Conservation (phyloP, 2,888 invertebrate genomes). For the Fragum whitleyi region DNA sequence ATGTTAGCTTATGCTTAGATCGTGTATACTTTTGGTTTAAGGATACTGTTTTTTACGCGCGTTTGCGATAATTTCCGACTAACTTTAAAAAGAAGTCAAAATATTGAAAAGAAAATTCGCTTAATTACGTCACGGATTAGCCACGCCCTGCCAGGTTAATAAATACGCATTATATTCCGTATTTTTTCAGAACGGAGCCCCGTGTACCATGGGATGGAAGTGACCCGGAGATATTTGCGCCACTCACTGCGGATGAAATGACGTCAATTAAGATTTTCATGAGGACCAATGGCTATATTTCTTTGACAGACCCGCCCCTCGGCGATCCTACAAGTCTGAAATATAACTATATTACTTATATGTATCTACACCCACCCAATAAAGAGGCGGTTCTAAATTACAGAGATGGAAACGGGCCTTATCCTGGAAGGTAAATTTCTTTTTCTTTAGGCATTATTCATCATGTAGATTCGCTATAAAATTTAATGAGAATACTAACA, state of each 20-base stretch:
- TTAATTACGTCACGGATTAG: no score
- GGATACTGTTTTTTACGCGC: no score
- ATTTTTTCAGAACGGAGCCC: slow-evolving; percentile 34
- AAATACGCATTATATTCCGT: no score
- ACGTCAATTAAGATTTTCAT: slow-evolving; percentile 45
- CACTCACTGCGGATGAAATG: slow-evolving; percentile 58
- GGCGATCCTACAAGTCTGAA: slow-evolving; percentile 49
- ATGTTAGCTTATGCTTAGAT: no score
- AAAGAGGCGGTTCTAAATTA: slow-evolving; percentile 51
- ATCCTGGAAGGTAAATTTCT: slow-evolving; percentile 50
- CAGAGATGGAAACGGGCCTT: slow-evolving; percentile 34
- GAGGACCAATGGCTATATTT: slow-evolving; percentile 36
- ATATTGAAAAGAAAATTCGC: no score
- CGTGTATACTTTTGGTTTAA: no score
- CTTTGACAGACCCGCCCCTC: slow-evolving; percentile 33
- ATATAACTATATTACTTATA: slow-evolving; percentile 53
- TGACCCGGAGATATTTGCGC: slow-evolving; percentile 55
- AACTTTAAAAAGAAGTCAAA: no score
- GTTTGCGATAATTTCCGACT: no score
- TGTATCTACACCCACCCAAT: slow-evolving; percentile 44
- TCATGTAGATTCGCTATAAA: no score
- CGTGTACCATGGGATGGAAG: slow-evolving; percentile 41
- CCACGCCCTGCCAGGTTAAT: no score
- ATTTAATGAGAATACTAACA: no score
- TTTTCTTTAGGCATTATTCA: no score